Evolutionary conservation across 2,888 invertebrate genomes (phyloP).

Genomic region (Drosophila tanythrix): DNA sequence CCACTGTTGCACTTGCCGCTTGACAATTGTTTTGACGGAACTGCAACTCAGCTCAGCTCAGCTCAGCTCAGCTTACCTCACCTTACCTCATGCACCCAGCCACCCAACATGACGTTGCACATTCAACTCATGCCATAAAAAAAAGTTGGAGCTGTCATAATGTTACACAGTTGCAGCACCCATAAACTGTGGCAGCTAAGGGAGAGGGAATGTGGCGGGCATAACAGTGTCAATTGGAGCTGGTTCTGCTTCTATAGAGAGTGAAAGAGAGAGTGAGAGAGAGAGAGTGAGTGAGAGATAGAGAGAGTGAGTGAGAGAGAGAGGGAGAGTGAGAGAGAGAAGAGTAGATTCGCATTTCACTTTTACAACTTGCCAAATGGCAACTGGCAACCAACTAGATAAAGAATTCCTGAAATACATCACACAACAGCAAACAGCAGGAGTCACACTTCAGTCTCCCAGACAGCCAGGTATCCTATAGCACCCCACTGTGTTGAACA

Average conservation of each 20-base stretch:
- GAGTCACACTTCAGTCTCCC: background rate
- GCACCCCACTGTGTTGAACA: background rate
- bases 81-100: background rate
- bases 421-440: conserved; percentile 24
- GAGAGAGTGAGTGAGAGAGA: background rate
- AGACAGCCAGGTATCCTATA: background rate
- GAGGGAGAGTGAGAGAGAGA: background rate
- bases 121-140: conserved; percentile 44
- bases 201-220: background rate
- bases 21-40: conserved; percentile 41
- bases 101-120: conserved; percentile 13
- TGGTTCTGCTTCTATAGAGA: background rate
- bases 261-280: background rate
- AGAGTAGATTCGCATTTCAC: conserved; percentile 59
- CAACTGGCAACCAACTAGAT: conserved; percentile 50
- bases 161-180: conserved; percentile 41
- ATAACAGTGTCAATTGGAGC: conserved; percentile 13
- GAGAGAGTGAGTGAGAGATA: background rate
- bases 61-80: background rate
- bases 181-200: background rate
- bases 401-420: conserved; percentile 74
- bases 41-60: background rate
- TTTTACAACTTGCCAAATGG: conserved; percentile 63
- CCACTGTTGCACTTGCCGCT: conserved; percentile 8
- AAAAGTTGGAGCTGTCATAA: conserved; percentile 57